A percentile compares a stretch with the other conserved stretches of the same genome.
phyloP scores from a whole-genome alignment of 2,113 vertebrate species.

The Bostrychus sinensis region DNA sequence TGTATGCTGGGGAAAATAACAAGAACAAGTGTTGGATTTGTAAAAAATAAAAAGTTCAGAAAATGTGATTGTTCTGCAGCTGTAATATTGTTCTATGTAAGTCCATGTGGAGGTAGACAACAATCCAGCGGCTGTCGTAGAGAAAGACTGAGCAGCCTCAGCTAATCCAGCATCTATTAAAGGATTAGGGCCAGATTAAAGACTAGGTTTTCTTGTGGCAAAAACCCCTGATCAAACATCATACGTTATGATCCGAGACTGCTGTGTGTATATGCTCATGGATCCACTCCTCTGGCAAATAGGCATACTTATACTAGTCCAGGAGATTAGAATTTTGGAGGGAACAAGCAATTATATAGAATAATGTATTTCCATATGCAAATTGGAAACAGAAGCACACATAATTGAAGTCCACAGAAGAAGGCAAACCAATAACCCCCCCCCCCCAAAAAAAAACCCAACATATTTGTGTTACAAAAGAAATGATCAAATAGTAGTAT shows the following conservation, averaged over 20 bases:
- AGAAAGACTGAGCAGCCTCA: background rate
- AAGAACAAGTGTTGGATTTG: background rate
- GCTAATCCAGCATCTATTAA: slow-evolving; percentile 40
- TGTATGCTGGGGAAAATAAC: too few relatives aligned
- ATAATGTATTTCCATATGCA: too few relatives aligned
- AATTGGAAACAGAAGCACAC: too few relatives aligned
- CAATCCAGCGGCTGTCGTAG: background rate
- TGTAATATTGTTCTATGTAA: background rate
- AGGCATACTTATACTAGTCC: background rate
- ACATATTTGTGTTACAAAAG: too few relatives aligned
- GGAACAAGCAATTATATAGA: too few relatives aligned
- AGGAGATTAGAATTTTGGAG: too few relatives aligned
- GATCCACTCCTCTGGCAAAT: background rate
- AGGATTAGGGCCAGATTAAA: slow-evolving; percentile 36
- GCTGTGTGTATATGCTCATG: background rate
- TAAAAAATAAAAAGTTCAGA: background rate
- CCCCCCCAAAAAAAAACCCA: too few relatives aligned
- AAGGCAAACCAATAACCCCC: too few relatives aligned
- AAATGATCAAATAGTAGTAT: too few relatives aligned
- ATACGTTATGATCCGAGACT: background rate
- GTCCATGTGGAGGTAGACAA: background rate
- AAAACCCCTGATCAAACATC: background rate
- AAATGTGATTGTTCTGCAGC: background rate
- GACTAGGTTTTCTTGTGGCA: slow-evolving; percentile 6
- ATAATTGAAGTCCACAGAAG: too few relatives aligned